Percentiles rank a stretch among this genome's conserved stretches.
These are phyloP conservation scores for Otocyon megalotis DNA, from an alignment of 2,113 vertebrate species.

Conservation along the genomic window DNA sequence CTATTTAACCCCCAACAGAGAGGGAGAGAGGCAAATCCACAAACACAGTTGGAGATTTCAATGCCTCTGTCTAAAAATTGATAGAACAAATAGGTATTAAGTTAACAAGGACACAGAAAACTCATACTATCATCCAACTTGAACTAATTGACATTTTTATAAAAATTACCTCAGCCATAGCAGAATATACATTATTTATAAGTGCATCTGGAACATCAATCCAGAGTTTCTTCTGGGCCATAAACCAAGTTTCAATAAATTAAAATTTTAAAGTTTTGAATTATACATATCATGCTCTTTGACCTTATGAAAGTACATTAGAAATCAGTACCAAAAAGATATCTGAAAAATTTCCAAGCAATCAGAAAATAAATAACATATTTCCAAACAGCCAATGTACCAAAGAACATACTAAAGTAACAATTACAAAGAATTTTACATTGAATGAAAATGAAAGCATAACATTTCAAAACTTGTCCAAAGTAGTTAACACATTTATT, in stretches of 20 bases:
- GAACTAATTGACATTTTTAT: not conserved
- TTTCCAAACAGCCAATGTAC: not conserved
- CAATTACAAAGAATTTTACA: not conserved
- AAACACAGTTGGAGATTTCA: not conserved
- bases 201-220: not conserved
- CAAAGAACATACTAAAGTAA: not conserved
- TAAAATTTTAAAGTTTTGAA: not conserved
- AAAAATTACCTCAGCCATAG: not conserved
- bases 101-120: not conserved
- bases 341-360: not conserved
- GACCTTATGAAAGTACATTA: not conserved
- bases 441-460: not conserved
- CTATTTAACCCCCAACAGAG: not conserved
- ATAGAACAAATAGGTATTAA: not conserved
- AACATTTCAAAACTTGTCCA: not conserved
- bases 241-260: not conserved
- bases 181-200: not conserved
- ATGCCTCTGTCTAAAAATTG: not conserved
- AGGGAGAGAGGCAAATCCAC: not conserved
- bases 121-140: not conserved
- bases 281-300: not conserved
- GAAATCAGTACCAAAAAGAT: not conserved
- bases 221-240: not conserved
- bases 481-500: not conserved
- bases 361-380: not conserved